Evolutionary conservation across 1,140 invertebrate species (phyloP), one percentile per base, ranked within the genome.

Genomic region (Cydia strobilella): DNA sequence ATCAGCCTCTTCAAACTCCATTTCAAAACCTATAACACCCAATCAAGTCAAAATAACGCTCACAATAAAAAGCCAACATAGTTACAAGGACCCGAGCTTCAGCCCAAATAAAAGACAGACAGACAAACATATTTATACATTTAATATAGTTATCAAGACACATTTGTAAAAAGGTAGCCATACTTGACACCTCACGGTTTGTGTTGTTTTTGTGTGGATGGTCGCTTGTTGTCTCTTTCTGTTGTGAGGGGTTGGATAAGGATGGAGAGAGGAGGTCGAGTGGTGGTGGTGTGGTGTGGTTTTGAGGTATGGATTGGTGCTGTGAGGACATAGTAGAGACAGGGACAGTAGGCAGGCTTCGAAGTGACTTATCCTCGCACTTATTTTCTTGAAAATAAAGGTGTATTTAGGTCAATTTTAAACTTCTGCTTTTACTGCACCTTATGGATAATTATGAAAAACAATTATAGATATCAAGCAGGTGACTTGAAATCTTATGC

Each of bases 101-200:
- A 51, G 15, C 15, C 51, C 51, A 59, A 59, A 20, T 23, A 69
- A 69, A 35, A 69, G 42, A 66, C 63, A 66, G 13, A 69, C 65
- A 13, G 65, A 69, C 65, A 69, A 69, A 69, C 65, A 69, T 69
- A 42, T 39, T 69, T 69, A 69, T 69, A 69, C 65, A 42, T 69
- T 69, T 69, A 69, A 69, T 69, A 69, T 69, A 69, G 27, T 69
- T 69, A 69, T 69, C 65, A 69, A 69, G 63, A 66, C 63, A 69
- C 65, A 39, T 39, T 69, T 69, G 65, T 69, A 69, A 69, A 69
- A 18, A 69, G 65, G 65, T 69, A 69, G 65, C 65, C 31, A 69
- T 69, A 69, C 65, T 69, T 35, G 65, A 69, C 65, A 35, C 27
- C 31, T 69, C 63, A 39, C 65, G n/a, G 27, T 42, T 39, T 39